Evolutionary conservation across 2,888 invertebrate species (phyloP), one percentile per base, ranked within the genome.

Genomic region (Neocrepidodera transversa): DNA sequence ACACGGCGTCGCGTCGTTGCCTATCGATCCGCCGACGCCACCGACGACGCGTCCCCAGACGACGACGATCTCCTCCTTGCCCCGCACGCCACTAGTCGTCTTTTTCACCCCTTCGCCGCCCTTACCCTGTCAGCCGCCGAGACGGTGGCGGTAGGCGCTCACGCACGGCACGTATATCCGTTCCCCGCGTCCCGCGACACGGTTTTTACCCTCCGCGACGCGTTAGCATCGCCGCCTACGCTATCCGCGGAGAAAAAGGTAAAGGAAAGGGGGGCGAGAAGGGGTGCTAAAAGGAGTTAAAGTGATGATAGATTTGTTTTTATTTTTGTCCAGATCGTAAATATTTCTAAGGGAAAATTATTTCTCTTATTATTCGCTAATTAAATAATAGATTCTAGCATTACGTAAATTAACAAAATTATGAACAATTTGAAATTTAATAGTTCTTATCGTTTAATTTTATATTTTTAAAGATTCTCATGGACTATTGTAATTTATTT

Each of bases 11-110:
- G 63, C 68, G 68, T 45, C 68, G 68, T 45, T 60, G 55, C 51
- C 53, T 66, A 68, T 68, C 66, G 69, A 68, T 68, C 67, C 60
- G 62, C 58, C 62, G 66, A 54, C 60, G 64, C 56, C 65, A 62
- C 58, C 62, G 60, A 26, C 45, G 45, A 59, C 56, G 60, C 48
- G 59, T 59, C 57, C 59, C 66, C 64, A 57, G 64, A 62, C 64
- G 60, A 58, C 67, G 62, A 65, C 66, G 58, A 57, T 62, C 52
- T 50, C 63, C 60, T 52, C 54, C 64, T 61, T 61, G 65, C 10
- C 38, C 30, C 6, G 2, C 8, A 30, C 30, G 2, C 38, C 38
- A 10, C 38, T 17, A 3, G 38, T 8, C 38, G 17, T 17, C 38
- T 17, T 38, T 38, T 13, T 10, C 8, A 17, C 14, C 38, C 2